These are phyloP conservation scores for Chloroceryle inda DNA, from an alignment of 2,797 vertebrate genomes.

Conservation along the genomic window DNA sequence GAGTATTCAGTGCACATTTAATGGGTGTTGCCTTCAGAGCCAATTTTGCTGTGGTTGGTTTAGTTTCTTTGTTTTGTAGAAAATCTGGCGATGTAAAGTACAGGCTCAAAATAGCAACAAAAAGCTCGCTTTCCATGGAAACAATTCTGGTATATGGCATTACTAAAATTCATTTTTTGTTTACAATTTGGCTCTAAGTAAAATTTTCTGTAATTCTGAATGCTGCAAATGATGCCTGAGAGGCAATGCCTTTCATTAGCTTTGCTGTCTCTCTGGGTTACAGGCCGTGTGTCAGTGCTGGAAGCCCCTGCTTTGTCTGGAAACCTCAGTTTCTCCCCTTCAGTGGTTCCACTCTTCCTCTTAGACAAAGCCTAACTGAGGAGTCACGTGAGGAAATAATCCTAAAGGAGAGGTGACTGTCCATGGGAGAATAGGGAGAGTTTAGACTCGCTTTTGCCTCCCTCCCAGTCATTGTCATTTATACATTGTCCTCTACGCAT, in stretches of 20 bases:
- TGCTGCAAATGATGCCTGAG: constrained; percentile 4
- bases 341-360: constrained; percentile 64
- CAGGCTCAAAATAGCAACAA: constrained; percentile 26
- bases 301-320: constrained; percentile 71
- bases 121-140: constrained; percentile 38
- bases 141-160: neutral
- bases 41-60: neutral
- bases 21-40: neutral
- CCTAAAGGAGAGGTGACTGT: constrained; percentile 67
- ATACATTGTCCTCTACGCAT: constrained; percentile 78
- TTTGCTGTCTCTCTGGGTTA: constrained; percentile 67
- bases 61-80: constrained; percentile 17
- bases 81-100: constrained; percentile 14
- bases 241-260: constrained; percentile 49
- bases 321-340: constrained; percentile 61
- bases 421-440: constrained; percentile 55
- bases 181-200: constrained; percentile 17
- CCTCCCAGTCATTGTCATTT: constrained; percentile 75
- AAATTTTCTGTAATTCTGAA: constrained; percentile 16
- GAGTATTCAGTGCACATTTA: neutral
- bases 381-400: constrained; percentile 66
- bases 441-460: constrained; percentile 65
- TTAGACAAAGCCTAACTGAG: constrained; percentile 71
- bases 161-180: constrained; percentile 40
- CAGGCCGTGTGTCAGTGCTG: constrained; percentile 24